Base-by-base conservation (phyloP, 64 coral and sea anemone species). In the Porites australiensis region DNA sequence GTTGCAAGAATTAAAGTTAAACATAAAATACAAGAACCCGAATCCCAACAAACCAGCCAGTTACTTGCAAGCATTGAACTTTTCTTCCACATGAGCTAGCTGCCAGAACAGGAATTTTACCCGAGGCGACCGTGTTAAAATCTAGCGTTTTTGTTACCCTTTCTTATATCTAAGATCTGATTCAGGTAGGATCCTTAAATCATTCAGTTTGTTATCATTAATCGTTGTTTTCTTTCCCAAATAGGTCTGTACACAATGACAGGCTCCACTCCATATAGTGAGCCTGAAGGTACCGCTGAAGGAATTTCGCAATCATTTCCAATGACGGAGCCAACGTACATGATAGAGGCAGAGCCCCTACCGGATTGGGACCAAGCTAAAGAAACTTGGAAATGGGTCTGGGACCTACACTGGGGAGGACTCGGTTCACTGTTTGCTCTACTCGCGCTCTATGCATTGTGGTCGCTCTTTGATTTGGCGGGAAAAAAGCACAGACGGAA, bases 341-440 rank as follows among this genome's bases (percentile, higher is more conserved):
- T 66, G 50, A 44, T 83, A 50, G 61, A 59, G 0, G 63, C 66
- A 15, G 95, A 97, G 44, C 95, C 95, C 2, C 71, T 97, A 2
- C 95, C 95, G 23, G 12, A 91, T 19, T 97, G 95, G 95, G 77
- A 83, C 9, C 20, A 47, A 90, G 95, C 95, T 48, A 72, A 62
- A 75, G 50, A 60, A 60, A 91, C 92, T 8, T 97, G 95, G 95
- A 14, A 90, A 57, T 93, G 95, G 91, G 66, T 59, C 7, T 97
- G 95, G 95, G 59, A 82, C 15, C 70, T 97, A 8, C 95, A 97
- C 53, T 97, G 95, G 95, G 78, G 47, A 15, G 92, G 95, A 8
- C 66, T 97, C 50, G 95, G 95, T 2, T 37, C 70, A 65, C 46
- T 97, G 62, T 97, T 97, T 81, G 23, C 66, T 11, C 22, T 97